Evolutionary conservation across 2,797 vertebrate species (phyloP).

Genomic region (Hippocampus kuda): DNA sequence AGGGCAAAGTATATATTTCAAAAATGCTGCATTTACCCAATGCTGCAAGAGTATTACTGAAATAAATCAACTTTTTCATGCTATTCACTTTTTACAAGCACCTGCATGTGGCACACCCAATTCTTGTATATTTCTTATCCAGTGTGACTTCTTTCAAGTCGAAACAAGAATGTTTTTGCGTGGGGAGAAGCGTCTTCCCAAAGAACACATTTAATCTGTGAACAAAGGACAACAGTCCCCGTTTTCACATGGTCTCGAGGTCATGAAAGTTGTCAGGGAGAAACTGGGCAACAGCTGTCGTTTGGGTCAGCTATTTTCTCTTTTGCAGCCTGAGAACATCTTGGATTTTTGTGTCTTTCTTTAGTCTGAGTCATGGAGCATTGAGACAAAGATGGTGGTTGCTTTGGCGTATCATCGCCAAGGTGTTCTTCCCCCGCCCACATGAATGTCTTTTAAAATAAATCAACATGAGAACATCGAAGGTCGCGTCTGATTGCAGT

Average conservation of each 20-base stretch:
- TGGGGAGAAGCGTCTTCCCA: not conserved
- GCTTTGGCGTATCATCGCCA: not conserved
- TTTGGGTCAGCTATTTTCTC: slow-evolving; percentile 3
- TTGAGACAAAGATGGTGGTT: not conserved
- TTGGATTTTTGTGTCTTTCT: slow-evolving; percentile 1
- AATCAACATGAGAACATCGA: no score
- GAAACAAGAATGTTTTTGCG: not conserved
- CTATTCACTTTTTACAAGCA: no score
- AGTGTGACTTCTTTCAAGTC: not conserved
- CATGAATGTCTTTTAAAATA: not conserved
- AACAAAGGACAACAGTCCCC: not conserved
- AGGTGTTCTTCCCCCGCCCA: not conserved
- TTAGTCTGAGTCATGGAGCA: not conserved
- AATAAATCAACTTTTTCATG: no score
- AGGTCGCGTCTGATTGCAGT: no score
- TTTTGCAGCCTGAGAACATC: not conserved
- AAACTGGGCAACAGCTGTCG: slow-evolving; percentile 3
- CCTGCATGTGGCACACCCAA: not conserved
- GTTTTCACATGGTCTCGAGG: not conserved
- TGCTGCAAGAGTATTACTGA: no score
- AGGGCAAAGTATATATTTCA: no score
- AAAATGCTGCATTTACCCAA: no score
- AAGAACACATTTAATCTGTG: not conserved
- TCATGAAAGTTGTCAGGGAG: not conserved
- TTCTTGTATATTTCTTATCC: not conserved